Conservation (phyloP, 2,888 invertebrate species). For the Stenichneumon culpator region DNA sequence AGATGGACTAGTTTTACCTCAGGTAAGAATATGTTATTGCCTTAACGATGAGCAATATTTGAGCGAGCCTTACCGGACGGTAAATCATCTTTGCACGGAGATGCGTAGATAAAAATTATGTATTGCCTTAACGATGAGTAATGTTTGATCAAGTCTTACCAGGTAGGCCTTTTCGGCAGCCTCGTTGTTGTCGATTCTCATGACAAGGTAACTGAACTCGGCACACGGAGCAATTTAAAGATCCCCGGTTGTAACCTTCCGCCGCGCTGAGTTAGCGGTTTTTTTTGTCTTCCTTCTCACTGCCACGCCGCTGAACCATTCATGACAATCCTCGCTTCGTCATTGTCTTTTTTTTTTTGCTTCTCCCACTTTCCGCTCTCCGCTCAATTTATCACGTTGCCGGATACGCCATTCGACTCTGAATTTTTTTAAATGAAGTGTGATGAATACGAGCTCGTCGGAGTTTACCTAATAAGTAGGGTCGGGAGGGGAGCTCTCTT, state of each 20-base stretch:
- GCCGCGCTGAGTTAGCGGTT: background rate
- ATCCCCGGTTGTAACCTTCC: background rate
- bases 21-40: background rate
- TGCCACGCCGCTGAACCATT: slow-evolving; percentile 31
- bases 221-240: slow-evolving; percentile 34
- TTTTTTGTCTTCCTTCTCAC: slow-evolving; percentile 27
- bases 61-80: background rate
- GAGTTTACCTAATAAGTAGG: background rate
- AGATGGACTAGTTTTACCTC: background rate
- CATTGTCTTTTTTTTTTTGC: slow-evolving; percentile 11
- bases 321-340: slow-evolving; percentile 44
- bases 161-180: slow-evolving; percentile 72
- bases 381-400: slow-evolving; percentile 2
- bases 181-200: slow-evolving; percentile 76
- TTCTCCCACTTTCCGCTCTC: background rate
- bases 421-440: slow-evolving; percentile 32
- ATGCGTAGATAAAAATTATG: slow-evolving; percentile 11
- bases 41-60: background rate
- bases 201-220: slow-evolving; percentile 63
- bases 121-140: slow-evolving; percentile 38
- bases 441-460: slow-evolving; percentile 17
- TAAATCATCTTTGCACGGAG: background rate
- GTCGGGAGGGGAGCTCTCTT: background rate
- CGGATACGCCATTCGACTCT: slow-evolving; percentile 45
- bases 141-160: slow-evolving; percentile 68